These are phyloP conservation scores for Nettapus auritus DNA, from an alignment of 2,113 vertebrate species.

Conservation along the genomic window DNA sequence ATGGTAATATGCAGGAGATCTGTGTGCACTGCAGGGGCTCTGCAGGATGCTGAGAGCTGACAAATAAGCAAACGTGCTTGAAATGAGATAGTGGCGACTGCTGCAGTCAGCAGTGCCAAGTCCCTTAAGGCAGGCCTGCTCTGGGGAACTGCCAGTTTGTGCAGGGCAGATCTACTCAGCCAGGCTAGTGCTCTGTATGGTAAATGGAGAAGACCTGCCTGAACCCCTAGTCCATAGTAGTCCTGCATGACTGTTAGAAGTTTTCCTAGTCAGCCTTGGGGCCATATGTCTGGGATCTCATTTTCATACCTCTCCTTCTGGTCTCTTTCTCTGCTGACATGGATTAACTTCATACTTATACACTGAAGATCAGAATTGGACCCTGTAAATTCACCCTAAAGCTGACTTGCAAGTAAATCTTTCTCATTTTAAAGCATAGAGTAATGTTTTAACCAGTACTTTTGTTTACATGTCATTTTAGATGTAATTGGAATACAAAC, in stretches of 20 bases:
- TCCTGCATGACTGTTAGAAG: background rate
- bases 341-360: background rate
- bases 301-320: background rate
- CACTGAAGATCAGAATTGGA: background rate
- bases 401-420: background rate
- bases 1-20: background rate
- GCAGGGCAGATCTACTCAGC: background rate
- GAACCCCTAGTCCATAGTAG: background rate
- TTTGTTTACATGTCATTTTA: background rate
- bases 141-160: background rate
- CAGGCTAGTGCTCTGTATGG: background rate
- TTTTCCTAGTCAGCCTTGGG: background rate
- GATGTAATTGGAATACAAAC: background rate
- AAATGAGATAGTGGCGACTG: background rate
- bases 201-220: background rate
- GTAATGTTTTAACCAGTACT: background rate
- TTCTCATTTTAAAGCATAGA: background rate
- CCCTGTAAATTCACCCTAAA: background rate
- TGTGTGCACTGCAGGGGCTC: background rate
- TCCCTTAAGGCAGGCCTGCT: background rate
- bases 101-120: background rate
- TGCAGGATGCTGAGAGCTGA: background rate
- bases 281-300: background rate
- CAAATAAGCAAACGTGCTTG: background rate
- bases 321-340: background rate